phyloP scores from a whole-genome alignment of 2,888 invertebrate genomes.

The Sinelater perroti region DNA sequence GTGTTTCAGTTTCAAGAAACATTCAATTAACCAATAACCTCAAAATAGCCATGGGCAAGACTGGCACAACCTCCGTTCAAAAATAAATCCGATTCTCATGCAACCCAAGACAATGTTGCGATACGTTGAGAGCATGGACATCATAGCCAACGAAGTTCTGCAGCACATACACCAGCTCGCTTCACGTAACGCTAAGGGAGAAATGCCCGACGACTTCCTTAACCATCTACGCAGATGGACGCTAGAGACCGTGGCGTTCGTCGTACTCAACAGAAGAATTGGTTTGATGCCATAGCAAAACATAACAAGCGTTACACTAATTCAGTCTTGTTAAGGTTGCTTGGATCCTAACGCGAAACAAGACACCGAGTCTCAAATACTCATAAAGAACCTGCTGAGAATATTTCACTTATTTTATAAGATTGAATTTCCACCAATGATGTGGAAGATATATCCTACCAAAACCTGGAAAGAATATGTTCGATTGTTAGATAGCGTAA shows the following conservation, averaged over 20 bases:
- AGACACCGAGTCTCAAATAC: slow-evolving; percentile 57
- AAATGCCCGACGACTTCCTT: slow-evolving; percentile 72
- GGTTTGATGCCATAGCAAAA: too few relatives aligned
- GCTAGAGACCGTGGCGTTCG: slow-evolving; percentile 64
- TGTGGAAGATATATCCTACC: slow-evolving; percentile 54
- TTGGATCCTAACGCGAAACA: slow-evolving; percentile 50
- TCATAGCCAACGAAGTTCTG: slow-evolving; percentile 50
- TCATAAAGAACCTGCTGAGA: slow-evolving; percentile 55
- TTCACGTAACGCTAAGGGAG: slow-evolving; percentile 48
- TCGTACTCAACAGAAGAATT: slow-evolving; percentile 58
- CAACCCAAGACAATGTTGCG: slow-evolving; percentile 57
- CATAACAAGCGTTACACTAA: too few relatives aligned
- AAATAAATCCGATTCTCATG: slow-evolving; percentile 66
- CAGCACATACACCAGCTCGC: slow-evolving; percentile 42
- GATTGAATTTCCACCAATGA: slow-evolving; percentile 54
- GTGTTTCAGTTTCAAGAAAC: too few relatives aligned
- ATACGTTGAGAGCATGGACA: slow-evolving; percentile 51
- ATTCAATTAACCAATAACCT: too few relatives aligned
- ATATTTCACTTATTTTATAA: slow-evolving; percentile 51
- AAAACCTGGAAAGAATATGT: slow-evolving; percentile 53
- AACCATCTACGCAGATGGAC: slow-evolving; percentile 70
- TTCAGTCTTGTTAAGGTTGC: slow-evolving; percentile 56
- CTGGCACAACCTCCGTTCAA: slow-evolving; percentile 64
- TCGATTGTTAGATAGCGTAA: slow-evolving; percentile 56
- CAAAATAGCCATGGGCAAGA: slow-evolving; percentile 66